Percentiles rank a stretch among this genome's conserved stretches.
These are phyloP conservation scores for Hermaeophaga mercurialis DNA, from an alignment of 2,888 invertebrate genomes.

Conservation along the genomic window DNA sequence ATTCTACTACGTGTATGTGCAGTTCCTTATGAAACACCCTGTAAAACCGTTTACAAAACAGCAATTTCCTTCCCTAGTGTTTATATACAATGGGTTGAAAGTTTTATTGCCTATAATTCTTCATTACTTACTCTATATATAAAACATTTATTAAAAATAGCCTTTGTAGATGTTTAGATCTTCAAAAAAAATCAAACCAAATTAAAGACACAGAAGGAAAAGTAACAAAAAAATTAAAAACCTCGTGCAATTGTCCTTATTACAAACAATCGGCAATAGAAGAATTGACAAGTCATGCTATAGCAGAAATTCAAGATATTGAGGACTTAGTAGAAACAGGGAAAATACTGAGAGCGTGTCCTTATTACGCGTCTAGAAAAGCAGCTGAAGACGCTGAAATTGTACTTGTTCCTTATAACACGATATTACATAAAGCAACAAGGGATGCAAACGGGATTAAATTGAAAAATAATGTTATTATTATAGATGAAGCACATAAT, in stretches of 20 bases:
- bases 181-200: conserved; percentile 71
- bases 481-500: conserved; percentile 97
- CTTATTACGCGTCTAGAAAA: conserved; percentile 89
- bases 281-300: conserved; percentile 66
- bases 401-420: conserved; percentile 77
- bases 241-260: conserved; percentile 70
- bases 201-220: conserved; percentile 66
- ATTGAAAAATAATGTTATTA: conserved; percentile 72
- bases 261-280: conserved; percentile 68
- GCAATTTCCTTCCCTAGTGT: too few relatives aligned
- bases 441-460: conserved; percentile 70
- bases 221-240: conserved; percentile 67
- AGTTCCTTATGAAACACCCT: too few relatives aligned
- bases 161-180: conserved; percentile 71
- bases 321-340: conserved; percentile 81
- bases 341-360: conserved; percentile 78
- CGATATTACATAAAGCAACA: conserved; percentile 78
- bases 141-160: too few relatives aligned
- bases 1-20: too few relatives aligned
- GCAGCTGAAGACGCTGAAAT: conserved; percentile 85
- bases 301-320: conserved; percentile 80
- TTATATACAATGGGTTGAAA: too few relatives aligned
- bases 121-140: too few relatives aligned
- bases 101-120: too few relatives aligned
- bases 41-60: too few relatives aligned